Conservation (phyloP, 2,797 vertebrate genomes). For the Tenualosa ilisha region DNA sequence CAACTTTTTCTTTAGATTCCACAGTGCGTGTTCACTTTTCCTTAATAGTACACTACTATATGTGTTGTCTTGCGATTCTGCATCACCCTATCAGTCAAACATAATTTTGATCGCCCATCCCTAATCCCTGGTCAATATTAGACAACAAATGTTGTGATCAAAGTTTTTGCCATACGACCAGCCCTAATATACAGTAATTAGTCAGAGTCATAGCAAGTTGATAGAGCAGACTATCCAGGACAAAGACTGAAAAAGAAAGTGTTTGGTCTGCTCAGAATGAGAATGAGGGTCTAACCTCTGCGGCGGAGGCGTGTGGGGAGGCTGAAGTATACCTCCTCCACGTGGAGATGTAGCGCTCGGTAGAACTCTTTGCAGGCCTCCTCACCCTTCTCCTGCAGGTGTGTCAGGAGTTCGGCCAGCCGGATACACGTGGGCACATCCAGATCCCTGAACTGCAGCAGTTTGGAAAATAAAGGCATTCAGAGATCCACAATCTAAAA, state of each 20-base stretch:
- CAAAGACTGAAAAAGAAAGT: neutral
- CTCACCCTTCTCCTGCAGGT: slow-evolving; percentile 86
- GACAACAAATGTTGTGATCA: no score
- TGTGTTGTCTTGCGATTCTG: no score
- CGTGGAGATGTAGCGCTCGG: slow-evolving; percentile 89
- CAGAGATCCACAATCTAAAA: neutral
- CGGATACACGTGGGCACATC: slow-evolving; percentile 82
- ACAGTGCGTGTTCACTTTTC: no score
- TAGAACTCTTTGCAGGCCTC: slow-evolving; percentile 94
- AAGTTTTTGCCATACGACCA: no score
- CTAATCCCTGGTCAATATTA: no score
- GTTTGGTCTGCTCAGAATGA: neutral
- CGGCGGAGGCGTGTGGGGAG: slow-evolving; percentile 85
- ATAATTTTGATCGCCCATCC: no score
- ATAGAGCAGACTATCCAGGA: neutral
- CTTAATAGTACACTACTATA: no score
- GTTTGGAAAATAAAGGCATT: neutral
- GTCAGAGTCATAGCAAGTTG: neutral
- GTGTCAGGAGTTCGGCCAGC: slow-evolving; percentile 82
- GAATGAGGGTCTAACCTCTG: slow-evolving; percentile 66
- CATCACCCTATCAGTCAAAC: no score
- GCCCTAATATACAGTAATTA: no score
- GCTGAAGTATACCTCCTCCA: slow-evolving; percentile 85
- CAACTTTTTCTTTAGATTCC: no score
- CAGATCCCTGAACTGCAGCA: slow-evolving; percentile 87